Evolutionary conservation across 2,888 invertebrate genomes (phyloP), one percentile per base, ranked within the genome.

Genomic region (Quadroppia sp.): DNA sequence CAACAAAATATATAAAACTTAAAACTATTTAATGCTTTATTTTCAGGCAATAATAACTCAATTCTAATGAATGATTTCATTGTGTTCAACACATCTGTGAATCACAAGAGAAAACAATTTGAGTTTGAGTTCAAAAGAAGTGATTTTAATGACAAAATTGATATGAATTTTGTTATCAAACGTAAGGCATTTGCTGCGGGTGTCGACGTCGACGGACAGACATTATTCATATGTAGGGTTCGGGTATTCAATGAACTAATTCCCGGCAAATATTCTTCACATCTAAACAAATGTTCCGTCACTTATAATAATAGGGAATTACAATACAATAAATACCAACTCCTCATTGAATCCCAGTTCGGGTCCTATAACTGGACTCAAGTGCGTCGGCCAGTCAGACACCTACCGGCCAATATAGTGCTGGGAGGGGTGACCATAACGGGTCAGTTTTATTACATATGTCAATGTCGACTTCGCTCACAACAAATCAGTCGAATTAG

Each of bases 231-330:
- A 1, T 74, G 74, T 56, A 70, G 74, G 9, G 70, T 48, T 0
- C 48, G 50, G 11, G n/a, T 59, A 15, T 25, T 23, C 25, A 70
- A 70, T 42, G 70, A 74, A 30, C 42, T 45, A 25, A 74, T 74
- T 17, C 74, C 74, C 7, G 74, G 74, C 3, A 74, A 74, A 28
- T 74, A 50, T 59, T 74, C 74, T 32, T 15, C 9, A 11, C 4
- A 32, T 1, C 15, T 74, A 15, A 56, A 53, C 20, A 74, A 74
- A 32, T 74, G 74, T 71, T 30, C 50, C 15, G 23, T 74, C 20
- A 50, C 53, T 15, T 28, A 70, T 45, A 45, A 74, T 42, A 28
- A 61, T n/a, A 13, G 13, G 28, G 74, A 74, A 71, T n/a, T 25
- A 1, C 70, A 70, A 30, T 74, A 70, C 20, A 36, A 50, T 23